These are phyloP conservation scores for Melanogrammus aeglefinus DNA, from an alignment of 2,797 vertebrate species.

Conservation along the genomic window DNA sequence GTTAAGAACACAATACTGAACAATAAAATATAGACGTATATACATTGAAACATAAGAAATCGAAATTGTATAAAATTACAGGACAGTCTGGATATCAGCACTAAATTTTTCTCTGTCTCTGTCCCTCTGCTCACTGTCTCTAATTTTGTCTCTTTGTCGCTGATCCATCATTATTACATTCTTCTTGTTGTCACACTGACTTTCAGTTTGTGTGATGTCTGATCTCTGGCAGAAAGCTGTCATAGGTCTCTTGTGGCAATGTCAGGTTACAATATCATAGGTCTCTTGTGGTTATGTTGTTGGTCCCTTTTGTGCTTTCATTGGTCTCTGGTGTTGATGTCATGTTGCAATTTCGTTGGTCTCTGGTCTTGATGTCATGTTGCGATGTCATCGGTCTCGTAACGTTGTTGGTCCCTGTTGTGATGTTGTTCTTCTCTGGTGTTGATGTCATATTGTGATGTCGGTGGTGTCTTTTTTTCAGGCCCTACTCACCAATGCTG, in stretches of 20 bases:
- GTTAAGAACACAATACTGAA: too few relatives aligned
- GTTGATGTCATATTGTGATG: neutral
- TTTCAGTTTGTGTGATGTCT: neutral
- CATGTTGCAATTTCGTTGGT: constrained; percentile 25
- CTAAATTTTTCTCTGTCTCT: neutral
- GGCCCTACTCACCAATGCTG: constrained; percentile 76
- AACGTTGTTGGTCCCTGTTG: neutral
- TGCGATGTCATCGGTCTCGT: neutral
- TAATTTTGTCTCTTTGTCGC: neutral
- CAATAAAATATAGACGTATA: too few relatives aligned
- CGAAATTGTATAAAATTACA: too few relatives aligned
- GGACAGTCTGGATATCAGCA: too few relatives aligned
- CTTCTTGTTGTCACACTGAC: neutral
- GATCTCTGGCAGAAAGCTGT: constrained; percentile 57
- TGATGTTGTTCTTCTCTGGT: constrained; percentile 56
- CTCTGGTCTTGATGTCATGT: constrained; percentile 30
- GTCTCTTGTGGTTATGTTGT: constrained; percentile 32
- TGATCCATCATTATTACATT: neutral
- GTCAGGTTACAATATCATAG: too few relatives aligned
- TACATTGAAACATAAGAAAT: too few relatives aligned
- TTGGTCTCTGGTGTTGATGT: constrained; percentile 46
- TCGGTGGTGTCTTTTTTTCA: constrained; percentile 49
- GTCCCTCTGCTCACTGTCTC: neutral
- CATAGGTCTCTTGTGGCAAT: constrained; percentile 26
- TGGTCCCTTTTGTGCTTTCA: too few relatives aligned